Conservation (phyloP, 2,888 invertebrate species). For the Toxonevra muliebris region DNA sequence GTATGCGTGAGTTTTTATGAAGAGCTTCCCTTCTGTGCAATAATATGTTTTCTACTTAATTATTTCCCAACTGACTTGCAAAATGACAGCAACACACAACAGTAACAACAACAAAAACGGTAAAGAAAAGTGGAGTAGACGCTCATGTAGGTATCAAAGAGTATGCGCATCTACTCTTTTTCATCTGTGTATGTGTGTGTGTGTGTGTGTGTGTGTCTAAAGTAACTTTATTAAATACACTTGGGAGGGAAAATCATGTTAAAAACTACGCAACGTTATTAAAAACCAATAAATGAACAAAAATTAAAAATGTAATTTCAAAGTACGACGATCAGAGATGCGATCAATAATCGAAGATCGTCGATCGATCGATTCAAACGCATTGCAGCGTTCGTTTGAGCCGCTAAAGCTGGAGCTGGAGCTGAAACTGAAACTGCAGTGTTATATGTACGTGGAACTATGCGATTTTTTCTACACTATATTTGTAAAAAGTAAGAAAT, state of each 20-base stretch:
- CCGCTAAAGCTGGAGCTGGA: background rate
- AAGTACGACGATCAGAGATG: constrained; percentile 22
- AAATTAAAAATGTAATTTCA: constrained; percentile 27
- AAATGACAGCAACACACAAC: background rate
- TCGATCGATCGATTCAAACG: too few relatives aligned
- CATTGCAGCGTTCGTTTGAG: background rate
- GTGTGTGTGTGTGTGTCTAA: constrained; percentile 23
- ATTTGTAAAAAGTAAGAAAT: constrained; percentile 10
- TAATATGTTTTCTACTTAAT: constrained; percentile 61
- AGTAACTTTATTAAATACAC: constrained; percentile 8
- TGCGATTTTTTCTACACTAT: background rate
- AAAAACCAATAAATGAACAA: constrained; percentile 61
- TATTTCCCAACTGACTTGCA: constrained; percentile 46
- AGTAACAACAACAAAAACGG: background rate
- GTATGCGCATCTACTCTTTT: constrained; percentile 14
- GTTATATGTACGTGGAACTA: background rate
- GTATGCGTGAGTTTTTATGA: constrained; percentile 26
- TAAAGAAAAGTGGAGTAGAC: constrained; percentile 8
- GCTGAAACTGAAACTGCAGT: background rate
- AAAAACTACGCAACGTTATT: constrained; percentile 50
- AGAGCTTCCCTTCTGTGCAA: constrained; percentile 45
- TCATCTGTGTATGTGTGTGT: constrained; percentile 12
- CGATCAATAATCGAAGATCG: constrained; percentile 23
- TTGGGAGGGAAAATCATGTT: constrained; percentile 30
- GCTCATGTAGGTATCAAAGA: constrained; percentile 32